phyloP scores from a whole-genome alignment of 2,113 vertebrate species.

The Neomonachus schauinslandi region DNA sequence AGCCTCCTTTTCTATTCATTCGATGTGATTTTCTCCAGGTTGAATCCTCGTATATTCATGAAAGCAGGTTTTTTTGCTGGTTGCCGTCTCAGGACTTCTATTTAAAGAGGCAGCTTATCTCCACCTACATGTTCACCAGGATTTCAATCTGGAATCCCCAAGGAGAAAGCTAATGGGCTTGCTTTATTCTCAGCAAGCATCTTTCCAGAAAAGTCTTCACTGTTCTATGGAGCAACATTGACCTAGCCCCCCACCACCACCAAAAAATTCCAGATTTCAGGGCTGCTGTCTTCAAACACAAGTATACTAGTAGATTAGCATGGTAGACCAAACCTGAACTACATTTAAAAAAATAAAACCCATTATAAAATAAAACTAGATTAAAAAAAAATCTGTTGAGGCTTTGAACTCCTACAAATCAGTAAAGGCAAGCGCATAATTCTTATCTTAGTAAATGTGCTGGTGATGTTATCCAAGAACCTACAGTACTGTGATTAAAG shows the following conservation, averaged over 20 bases:
- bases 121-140: background rate
- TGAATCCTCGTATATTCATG: background rate
- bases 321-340: background rate
- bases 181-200: constrained; percentile 30
- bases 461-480: background rate
- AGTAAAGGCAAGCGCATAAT: background rate
- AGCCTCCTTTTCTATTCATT: background rate
- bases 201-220: background rate
- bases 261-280: background rate
- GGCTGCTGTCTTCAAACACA: background rate
- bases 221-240: background rate
- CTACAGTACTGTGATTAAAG: background rate
- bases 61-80: background rate
- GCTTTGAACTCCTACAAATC: background rate
- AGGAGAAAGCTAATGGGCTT: background rate
- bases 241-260: background rate
- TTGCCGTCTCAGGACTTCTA: background rate
- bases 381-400: background rate
- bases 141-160: background rate
- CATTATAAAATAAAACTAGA: background rate
- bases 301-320: background rate
- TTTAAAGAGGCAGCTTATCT: constrained; percentile 2
- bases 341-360: background rate
- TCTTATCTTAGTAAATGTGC: background rate
- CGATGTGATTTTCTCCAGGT: background rate